These are phyloP conservation scores for Calliopsis andreniformis DNA, from an alignment of 1,140 invertebrate genomes.

Conservation along the genomic window DNA sequence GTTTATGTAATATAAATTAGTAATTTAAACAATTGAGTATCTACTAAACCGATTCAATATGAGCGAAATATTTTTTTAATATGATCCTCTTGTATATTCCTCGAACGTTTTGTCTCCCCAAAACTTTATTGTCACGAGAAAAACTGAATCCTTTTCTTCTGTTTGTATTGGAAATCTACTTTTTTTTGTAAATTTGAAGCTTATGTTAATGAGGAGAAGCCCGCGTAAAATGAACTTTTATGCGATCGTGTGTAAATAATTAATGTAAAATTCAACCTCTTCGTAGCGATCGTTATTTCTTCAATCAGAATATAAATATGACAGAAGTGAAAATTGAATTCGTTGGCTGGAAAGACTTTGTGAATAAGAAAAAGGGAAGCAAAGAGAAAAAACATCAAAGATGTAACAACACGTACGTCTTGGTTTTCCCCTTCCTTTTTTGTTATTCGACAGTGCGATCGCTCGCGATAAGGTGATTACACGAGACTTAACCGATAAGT, in stretches of 20 bases:
- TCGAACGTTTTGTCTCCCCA: slow-evolving; percentile 26
- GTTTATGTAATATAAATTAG: no score
- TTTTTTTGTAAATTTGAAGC: slow-evolving; percentile 64
- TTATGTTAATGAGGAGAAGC: slow-evolving; percentile 25
- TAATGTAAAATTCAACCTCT: slow-evolving; percentile 70
- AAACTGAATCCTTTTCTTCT: slow-evolving; percentile 14
- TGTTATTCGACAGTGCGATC: slow-evolving; percentile 50
- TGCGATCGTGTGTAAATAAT: slow-evolving; percentile 67
- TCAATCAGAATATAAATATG: slow-evolving; percentile 54
- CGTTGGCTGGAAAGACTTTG: slow-evolving; percentile 42
- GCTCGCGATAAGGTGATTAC: slow-evolving; percentile 48
- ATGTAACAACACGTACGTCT: slow-evolving; percentile 2
- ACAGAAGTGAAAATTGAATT: neutral
- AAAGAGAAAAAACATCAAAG: slow-evolving; percentile 21
- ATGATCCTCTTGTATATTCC: no score
- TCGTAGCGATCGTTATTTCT: slow-evolving; percentile 62
- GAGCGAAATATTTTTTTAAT: no score
- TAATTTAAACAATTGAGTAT: no score
- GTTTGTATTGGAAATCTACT: slow-evolving; percentile 30
- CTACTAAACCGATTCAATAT: no score
- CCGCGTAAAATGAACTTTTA: slow-evolving; percentile 15
- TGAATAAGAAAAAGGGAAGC: slow-evolving; percentile 34
- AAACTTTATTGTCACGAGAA: slow-evolving; percentile 25
- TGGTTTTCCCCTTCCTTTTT: slow-evolving; percentile 27
- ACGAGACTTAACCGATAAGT: slow-evolving; percentile 31